Evolutionary conservation across 2,888 invertebrate species (phyloP), one percentile per base, ranked within the genome.

Genomic region (Tiliacea citrago): DNA sequence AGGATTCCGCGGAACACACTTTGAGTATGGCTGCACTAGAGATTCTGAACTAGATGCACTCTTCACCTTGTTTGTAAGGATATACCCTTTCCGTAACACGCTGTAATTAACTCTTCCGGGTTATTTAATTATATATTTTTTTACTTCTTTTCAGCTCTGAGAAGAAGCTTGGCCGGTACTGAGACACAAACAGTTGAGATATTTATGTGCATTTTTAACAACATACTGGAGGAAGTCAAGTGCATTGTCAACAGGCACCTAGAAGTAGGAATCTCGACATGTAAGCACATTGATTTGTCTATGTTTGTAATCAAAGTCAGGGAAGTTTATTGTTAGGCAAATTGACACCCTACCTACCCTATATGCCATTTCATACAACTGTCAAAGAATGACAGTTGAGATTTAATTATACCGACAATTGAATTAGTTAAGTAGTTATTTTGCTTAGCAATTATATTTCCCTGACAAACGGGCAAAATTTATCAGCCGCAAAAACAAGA

Each of bases 251-350:
- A 16, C 5, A 13, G 18, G 7, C 24, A 57, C 0, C 0, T 10
- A 8, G 1, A 2, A 0, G 1, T 0, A 18, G 21, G 2, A 16
- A 0, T 13, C 8, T 21, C 4, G n/a, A 2, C 0, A 29, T 4
- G 65, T 69, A 65, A 49, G 29, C 47, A 49, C 13, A 21, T 21
- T 65, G 0, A 47, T 29, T 29, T 47, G 29, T 63, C 13, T 29
- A 45, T 29, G 29, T 29, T 24, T 47, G 24, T 24, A 47, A 29
- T 18, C n/a, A n/a, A n/a, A n/a, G 6, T 24, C 4, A 47, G 2
- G 2, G 29, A 29, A 8, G 16, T 24, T 4, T 39, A 6, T 39
- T 39, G 35, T 29, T 1, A 29, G 3, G 29, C 29, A 29, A 29
- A 29, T 29, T 29, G 29, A 29, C 29, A 29, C 29, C 29, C 29